These are phyloP conservation scores for Drosophila repletoides DNA, from an alignment of 1,140 invertebrate genomes.

Conservation along the genomic window DNA sequence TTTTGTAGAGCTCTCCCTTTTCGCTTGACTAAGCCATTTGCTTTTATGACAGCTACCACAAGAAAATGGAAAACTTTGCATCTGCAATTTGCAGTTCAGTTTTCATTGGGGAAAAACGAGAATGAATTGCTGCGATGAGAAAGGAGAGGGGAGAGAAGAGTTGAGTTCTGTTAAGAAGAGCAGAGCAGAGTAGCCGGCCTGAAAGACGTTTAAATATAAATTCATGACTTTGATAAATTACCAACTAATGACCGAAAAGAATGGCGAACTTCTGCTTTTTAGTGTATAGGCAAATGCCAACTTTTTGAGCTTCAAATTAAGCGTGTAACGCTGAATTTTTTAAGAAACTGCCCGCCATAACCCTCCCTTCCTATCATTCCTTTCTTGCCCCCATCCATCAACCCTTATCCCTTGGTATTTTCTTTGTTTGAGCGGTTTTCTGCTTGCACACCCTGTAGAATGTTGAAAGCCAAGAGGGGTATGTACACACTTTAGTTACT, in stretches of 20 bases:
- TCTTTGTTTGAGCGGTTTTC: too few species aligned
- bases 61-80: constrained; percentile 57
- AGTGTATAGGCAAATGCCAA: constrained; percentile 61
- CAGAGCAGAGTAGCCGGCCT: background rate
- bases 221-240: constrained; percentile 80
- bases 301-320: constrained; percentile 38
- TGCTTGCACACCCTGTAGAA: too few species aligned
- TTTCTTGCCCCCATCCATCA: too few species aligned
- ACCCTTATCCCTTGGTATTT: constrained; percentile 12
- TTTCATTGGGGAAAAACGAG: background rate
- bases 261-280: constrained; percentile 70
- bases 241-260: constrained; percentile 72
- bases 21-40: constrained; percentile 39
- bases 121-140: background rate
- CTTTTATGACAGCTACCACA: constrained; percentile 59
- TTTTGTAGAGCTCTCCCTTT: constrained; percentile 16
- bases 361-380: too few species aligned
- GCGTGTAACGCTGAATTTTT: constrained; percentile 14
- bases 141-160: background rate
- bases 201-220: constrained; percentile 42
- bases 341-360: too few species aligned
- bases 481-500: too few species aligned
- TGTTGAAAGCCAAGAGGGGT: too few species aligned
- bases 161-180: too few species aligned
- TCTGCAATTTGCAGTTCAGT: constrained; percentile 54